Evolutionary conservation across 2,888 invertebrate species (phyloP), one percentile per base, ranked within the genome.

Genomic region (Toxonevra muliebris): DNA sequence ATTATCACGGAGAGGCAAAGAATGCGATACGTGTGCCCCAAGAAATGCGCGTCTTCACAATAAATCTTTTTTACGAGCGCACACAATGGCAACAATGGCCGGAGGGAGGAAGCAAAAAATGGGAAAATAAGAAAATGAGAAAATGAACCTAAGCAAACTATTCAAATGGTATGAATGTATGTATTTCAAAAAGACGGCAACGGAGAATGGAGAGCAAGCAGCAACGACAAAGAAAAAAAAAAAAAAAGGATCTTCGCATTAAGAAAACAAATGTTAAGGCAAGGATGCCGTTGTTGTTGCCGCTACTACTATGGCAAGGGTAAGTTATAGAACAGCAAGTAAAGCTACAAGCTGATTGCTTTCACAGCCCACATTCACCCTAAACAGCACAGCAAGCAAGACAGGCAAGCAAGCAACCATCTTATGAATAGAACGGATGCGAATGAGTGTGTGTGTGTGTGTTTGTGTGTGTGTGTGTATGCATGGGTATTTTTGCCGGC

Each of bases 31-130:
- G 80, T 81, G 79, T 76, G 76, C 74, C 75, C 76, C 76, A 77
- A 82, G 79, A 82, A 80, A 79, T 76, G 80, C 79, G 81, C 82
- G 82, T 84, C 82, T 78, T 82, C 76, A 71, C 82, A 81, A 82
- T 83, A 83, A 84, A 83, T 83, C 83, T 82, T 76, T 74, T 83
- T 84, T 84, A 83, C 82, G 84, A 83, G 76, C 82, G 77, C 78
- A 82, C 81, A 80, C 82, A 80, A 77, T 82, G 81, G 79, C 80
- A 79, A 78, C 79, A 80, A 81, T 81, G 82, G 81, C 81, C 78
- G 76, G 74, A 74, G 75, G 74, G 74, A 71, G 68, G 70, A 65
- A 55, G 68, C 61, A 73, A 69, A 68, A 70, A 68, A 66, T 69
- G 64, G 19, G 65, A 61, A 66, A 71, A 65, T 55, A n/a, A 65